Evolutionary conservation across 2,797 vertebrate genomes (phyloP).

Genomic region (Siniperca scherzeri): DNA sequence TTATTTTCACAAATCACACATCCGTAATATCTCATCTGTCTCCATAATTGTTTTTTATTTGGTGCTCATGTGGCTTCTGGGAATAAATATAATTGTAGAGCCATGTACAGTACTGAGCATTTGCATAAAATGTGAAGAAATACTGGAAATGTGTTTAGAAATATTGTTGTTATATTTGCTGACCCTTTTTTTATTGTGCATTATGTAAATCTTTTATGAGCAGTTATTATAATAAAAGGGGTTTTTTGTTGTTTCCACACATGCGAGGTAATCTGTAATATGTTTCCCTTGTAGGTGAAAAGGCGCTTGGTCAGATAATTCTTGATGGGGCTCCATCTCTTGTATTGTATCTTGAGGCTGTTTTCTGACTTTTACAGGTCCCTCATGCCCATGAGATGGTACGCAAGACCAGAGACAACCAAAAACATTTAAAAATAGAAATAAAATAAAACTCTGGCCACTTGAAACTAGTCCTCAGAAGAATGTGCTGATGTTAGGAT

Average conservation of each 20-base stretch:
- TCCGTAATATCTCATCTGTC: background rate
- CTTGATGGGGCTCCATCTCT: constrained; percentile 96
- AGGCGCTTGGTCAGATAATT: constrained; percentile 92
- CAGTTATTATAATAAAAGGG: constrained; percentile 11
- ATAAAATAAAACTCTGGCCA: constrained; percentile 68
- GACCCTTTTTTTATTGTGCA: constrained; percentile 7
- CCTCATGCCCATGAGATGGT: constrained; percentile 94
- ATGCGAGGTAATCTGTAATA: constrained; percentile 99
- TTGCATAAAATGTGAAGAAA: constrained; percentile 5
- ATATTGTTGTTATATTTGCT: constrained; percentile 1
- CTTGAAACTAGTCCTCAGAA: constrained; percentile 37
- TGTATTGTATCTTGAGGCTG: constrained; percentile 98
- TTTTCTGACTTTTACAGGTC: constrained; percentile 99
- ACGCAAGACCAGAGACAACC: constrained; percentile 92
- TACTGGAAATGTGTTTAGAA: constrained; percentile 18
- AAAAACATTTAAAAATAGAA: constrained; percentile 54
- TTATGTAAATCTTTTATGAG: constrained; percentile 10
- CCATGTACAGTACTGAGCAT: constrained; percentile 13
- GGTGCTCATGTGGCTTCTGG: background rate
- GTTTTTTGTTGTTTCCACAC: constrained; percentile 92
- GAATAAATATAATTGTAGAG: constrained; percentile 29
- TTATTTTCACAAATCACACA: background rate
- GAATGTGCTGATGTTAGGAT: constrained; percentile 40
- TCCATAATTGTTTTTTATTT: constrained; percentile 2
- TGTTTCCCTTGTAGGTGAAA: constrained; percentile 98